Base-by-base conservation (phyloP, 2,888 invertebrate genomes). In the Fragum fragum region DNA sequence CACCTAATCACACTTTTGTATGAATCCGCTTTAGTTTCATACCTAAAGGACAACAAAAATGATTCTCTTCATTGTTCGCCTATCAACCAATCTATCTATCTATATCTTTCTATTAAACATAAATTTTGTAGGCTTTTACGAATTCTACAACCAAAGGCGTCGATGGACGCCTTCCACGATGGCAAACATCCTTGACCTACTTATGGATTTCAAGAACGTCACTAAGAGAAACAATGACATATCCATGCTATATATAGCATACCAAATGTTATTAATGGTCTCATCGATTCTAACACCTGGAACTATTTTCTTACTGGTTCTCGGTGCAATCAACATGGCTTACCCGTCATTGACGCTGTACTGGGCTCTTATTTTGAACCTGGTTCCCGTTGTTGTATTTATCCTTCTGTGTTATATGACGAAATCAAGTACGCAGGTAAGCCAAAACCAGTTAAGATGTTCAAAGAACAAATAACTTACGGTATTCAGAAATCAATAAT, bases 141-240 rank as follows among this genome's bases (percentile, higher is more conserved):
- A 93, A 88, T 99, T 99, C 95, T 99, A 98, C 95, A 99, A 99
- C 93, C 99, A 99, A 95, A 97, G 99, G 83, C 97, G 99, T 93
- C 96, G 99, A 89, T 99, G 99, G 99, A 99, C 98, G 81, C 99
- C 99, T 5, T 99, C 99, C 0, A 99, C 99, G 57, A 98, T 99
- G 94, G 99, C 99, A 82, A 99, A 99, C 94, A 99, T 99, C 94
- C 97, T 99, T 97, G 99, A 99, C 95, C 95, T 99, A 91, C 85
- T 94, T 9, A 72, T 89, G 79, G 90, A 89, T 81, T 91, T 90
- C 87, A 87, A 85, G 57, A 88, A 86, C 63, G 89, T 90, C 16
- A 98, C 99, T 82, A 97, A 97, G 94, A 97, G 99, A 90, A 99
- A 99, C 94, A 99, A 99, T 94, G 99, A 99, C 93, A 99, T 99